These are phyloP conservation scores for Salmo trutta DNA, from an alignment of 2,797 vertebrate genomes.

Conservation along the genomic window DNA sequence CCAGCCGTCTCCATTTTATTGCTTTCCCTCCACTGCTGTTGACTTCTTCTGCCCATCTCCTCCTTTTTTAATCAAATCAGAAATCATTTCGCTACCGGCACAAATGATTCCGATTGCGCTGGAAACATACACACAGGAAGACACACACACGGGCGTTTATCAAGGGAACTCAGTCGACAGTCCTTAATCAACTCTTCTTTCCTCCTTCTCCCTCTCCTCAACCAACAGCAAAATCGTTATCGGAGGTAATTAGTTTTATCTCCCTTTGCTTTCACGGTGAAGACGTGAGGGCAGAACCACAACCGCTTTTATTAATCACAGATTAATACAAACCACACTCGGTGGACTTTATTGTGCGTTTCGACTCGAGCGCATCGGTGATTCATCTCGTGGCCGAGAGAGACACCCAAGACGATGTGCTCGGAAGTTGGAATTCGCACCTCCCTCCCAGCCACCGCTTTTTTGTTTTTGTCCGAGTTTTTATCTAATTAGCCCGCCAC, in stretches of 20 bases:
- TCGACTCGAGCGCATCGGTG: slow-evolving; percentile 50
- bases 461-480: neutral
- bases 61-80: slow-evolving; percentile 52
- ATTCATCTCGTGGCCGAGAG: slow-evolving; percentile 49
- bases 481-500: slow-evolving; percentile 3
- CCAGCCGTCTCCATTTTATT: slow-evolving; percentile 29
- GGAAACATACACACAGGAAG: neutral
- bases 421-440: neutral
- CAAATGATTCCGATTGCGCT: slow-evolving; percentile 8
- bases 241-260: slow-evolving; percentile 49
- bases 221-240: slow-evolving; percentile 8
- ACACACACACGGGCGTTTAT: neutral
- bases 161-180: neutral
- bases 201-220: neutral
- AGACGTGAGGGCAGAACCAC: slow-evolving; percentile 33
- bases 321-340: slow-evolving; percentile 60
- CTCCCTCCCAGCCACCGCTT: neutral
- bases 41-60: slow-evolving; percentile 33
- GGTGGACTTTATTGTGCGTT: slow-evolving; percentile 63
- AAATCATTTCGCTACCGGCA: slow-evolving; percentile 36
- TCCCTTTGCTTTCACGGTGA: slow-evolving; percentile 49
- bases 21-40: slow-evolving; percentile 19
- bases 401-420: neutral
- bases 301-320: slow-evolving; percentile 61
- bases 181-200: neutral